Evolutionary conservation across 2,797 vertebrate genomes (phyloP).

Genomic region (Australoheros facetus): DNA sequence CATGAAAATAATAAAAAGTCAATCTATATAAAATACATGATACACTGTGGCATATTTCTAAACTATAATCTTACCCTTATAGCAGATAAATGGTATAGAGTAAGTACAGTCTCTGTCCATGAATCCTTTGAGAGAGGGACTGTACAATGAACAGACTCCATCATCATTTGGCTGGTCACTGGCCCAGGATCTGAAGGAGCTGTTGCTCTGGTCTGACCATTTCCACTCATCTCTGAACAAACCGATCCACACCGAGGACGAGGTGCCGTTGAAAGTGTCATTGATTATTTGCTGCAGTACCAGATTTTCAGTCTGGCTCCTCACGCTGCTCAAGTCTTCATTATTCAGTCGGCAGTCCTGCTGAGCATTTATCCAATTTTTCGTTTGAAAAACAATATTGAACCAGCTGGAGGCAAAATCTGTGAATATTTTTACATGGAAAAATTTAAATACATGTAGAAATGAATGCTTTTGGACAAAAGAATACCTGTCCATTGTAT

Average conservation of each 20-base stretch:
- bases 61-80: neutral
- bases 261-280: accelerated
- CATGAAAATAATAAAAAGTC: neutral
- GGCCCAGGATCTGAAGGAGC: conserved; percentile 27
- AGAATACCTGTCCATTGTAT: too few relatives aligned
- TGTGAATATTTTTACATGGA: conserved; percentile 1
- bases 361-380: conserved; percentile 20
- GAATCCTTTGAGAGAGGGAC: accelerated
- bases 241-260: conserved; percentile 21
- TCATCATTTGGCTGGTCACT: neutral
- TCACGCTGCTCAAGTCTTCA: conserved; percentile 26
- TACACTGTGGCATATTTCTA: neutral
- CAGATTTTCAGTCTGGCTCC: conserved; percentile 23
- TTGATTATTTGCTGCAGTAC: neutral
- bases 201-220: conserved; percentile 27
- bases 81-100: neutral
- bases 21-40: neutral
- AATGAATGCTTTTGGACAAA: neutral
- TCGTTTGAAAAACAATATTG: neutral
- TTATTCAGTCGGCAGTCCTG: neutral
- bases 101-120: accelerated
- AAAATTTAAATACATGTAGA: neutral
- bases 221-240: conserved; percentile 45
- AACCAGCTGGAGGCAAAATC: neutral
- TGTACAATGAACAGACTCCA: neutral